Base-by-base conservation (phyloP, 1,140 invertebrate species). In the Hermatobates lingyangjiaoensis region DNA sequence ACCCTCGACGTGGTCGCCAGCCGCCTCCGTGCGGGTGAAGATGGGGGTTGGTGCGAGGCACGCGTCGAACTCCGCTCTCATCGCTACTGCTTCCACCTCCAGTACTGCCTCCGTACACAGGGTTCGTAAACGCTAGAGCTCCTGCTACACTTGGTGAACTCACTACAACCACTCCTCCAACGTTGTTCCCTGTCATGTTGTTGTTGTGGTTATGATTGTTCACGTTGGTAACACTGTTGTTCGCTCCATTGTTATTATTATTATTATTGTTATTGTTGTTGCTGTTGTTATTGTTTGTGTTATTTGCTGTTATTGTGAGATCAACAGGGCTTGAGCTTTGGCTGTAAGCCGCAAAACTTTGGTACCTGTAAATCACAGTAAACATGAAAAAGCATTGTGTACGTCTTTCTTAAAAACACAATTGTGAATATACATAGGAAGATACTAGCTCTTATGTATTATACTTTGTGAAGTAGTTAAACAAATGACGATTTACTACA, bases 281-380 rank as follows among this genome's bases (percentile, higher is more conserved):
- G 39, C 24, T 44, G 45, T 52, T 27, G 51, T 48, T 51, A 51
- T 57, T 55, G 34, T 39, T 42, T 2, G 15, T 26, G 54, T 57
- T 58, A 58, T 60, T 61, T 24, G 56, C 61, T 50, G 53, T 64
- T 50, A 66, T 63, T 5, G 69, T 71, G 10, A 80, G 71, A 61
- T 90, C 86, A 2, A 88, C 81, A n/a, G 87, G 86, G 62, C 84
- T 88, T 58, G 81, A 87, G 52, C 84, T 88, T 63, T 88, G 86
- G 60, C 85, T 89, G 63, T 87, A 88, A 4, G 84, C 85, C 3
- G 83, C 83, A 60, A 89, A 87, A 58, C 86, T 89, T 66, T 92
- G 87, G 63, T 91, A 92, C 1, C 50, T 51, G 21, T 24, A 42
- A 28, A 30, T 23, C 18, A 45, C 7, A n/a, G 30, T n/a, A n/a